Base-by-base conservation (phyloP, 2,113 vertebrate species). In the Cyanocitta stelleri region DNA sequence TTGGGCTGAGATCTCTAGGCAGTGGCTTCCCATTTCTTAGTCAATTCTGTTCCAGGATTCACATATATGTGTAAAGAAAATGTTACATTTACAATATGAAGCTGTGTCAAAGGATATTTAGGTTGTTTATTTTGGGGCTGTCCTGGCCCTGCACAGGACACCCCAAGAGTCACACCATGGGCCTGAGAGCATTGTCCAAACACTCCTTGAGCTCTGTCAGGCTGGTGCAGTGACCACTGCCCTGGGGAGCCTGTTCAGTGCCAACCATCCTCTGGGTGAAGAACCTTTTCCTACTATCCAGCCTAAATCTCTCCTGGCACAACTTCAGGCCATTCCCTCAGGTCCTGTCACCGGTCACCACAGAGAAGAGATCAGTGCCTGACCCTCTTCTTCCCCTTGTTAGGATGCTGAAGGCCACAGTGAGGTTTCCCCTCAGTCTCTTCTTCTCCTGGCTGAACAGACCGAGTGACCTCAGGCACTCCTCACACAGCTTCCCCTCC, bases 261-360 rank as follows among this genome's bases (percentile, higher is more conserved):
- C 15, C 16, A 33, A 0, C 6, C 12, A 44, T 5, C 10, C 10
- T 51, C 43, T 66, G 21, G 4, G 6, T 0, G 12, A 19, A 56
- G 7, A 49, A 26, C 2, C 8, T 39, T 52, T 52, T 24, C 5
- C 29, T 59, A 1, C 2, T 19, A 17, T 3, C 19, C 1, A 43
- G 0, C 12, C 15, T n/a, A 39, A 81, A 23, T 3, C 27, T 59
- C 2, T 4, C 37, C 52, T 52, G 18, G 5, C 15, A 33, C 33
- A 23, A 1, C 10, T 51, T 51, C 5, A 44, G 44, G 18, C 15
- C 35, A 23, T 58, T 80, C 27, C 8, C 27, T 58, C 2, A 2
- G 11, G 7, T 51, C 14, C 35, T 80, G 10, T 13, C 51, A 33
- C 22, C 29, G 29, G 18, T 56, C 35, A 23, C 12, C 8, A 20